These are phyloP conservation scores for Festucalex cinctus DNA, from an alignment of 2,113 vertebrate species.

Conservation along the genomic window DNA sequence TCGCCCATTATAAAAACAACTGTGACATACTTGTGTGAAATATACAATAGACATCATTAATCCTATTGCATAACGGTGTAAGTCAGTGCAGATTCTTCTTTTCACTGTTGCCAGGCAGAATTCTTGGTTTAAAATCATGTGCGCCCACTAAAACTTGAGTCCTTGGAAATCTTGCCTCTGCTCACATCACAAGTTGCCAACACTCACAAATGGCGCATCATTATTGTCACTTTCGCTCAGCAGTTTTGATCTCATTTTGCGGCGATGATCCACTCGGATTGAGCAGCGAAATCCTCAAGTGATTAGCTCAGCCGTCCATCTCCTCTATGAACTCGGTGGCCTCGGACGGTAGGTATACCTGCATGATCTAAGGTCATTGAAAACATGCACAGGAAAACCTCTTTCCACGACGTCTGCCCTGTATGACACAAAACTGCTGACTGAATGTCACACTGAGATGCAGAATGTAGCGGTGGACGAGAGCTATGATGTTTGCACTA, in stretches of 20 bases:
- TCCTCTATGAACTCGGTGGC: conserved; percentile 38
- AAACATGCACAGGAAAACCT: no score
- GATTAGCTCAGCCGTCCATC: conserved; percentile 47
- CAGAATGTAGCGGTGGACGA: background rate
- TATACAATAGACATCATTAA: background rate
- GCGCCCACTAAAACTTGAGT: no score
- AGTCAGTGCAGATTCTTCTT: background rate
- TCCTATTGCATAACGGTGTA: background rate
- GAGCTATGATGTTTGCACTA: background rate
- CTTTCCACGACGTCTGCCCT: background rate
- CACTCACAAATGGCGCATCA: conserved; percentile 20
- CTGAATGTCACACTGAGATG: background rate
- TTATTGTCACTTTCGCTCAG: conserved; percentile 7
- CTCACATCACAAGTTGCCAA: conserved; percentile 22
- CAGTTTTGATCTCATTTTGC: conserved; percentile 28
- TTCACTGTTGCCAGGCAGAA: background rate
- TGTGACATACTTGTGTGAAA: background rate
- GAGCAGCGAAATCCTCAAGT: conserved; percentile 35
- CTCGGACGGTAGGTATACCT: conserved; percentile 21
- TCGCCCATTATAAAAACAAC: background rate
- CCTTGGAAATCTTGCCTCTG: background rate
- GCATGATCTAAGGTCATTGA: background rate
- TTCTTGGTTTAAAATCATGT: background rate
- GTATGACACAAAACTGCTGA: no score
- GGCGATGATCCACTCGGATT: conserved; percentile 40